A percentile compares a stretch with the other conserved stretches of the same genome.
These are phyloP conservation scores for Cassiopea xamachana DNA, from an alignment of 30 jellyfish, hydroid and myxozoan genomes.

Conservation along the genomic window DNA sequence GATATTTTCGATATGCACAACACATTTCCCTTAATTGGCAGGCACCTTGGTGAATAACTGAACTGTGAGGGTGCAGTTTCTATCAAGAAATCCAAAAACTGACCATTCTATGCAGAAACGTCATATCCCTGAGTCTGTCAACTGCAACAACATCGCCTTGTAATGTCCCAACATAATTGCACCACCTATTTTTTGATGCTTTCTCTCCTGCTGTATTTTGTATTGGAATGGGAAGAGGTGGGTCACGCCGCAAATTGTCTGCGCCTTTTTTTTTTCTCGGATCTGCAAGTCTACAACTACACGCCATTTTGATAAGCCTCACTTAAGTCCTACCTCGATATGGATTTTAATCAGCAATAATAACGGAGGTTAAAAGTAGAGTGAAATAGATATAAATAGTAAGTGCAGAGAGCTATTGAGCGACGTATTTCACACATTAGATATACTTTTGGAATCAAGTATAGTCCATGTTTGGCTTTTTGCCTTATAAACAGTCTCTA, in stretches of 20 bases:
- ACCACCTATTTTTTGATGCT: constrained; percentile 73
- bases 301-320: constrained; percentile 22
- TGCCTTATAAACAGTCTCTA: no score
- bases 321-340: not conserved
- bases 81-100: not conserved
- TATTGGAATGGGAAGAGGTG: constrained; percentile 87
- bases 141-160: constrained; percentile 71
- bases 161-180: constrained; percentile 65
- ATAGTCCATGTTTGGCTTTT: no score
- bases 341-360: not conserved
- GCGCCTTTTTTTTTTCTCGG: constrained; percentile 41
- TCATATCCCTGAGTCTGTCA: constrained; percentile 68
- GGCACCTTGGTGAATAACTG: no score
- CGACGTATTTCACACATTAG: no score
- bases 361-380: no score
- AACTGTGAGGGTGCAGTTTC: no score
- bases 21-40: no score
- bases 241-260: constrained; percentile 10
- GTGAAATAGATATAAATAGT: no score
- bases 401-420: no score
- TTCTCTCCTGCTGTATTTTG: constrained; percentile 62
- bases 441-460: no score
- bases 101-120: constrained; percentile 79
- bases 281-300: constrained; percentile 24
- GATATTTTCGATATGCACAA: no score